Evolutionary conservation across 2,113 vertebrate species (phyloP).

Genomic region (Poeciliopsis prolifica): DNA sequence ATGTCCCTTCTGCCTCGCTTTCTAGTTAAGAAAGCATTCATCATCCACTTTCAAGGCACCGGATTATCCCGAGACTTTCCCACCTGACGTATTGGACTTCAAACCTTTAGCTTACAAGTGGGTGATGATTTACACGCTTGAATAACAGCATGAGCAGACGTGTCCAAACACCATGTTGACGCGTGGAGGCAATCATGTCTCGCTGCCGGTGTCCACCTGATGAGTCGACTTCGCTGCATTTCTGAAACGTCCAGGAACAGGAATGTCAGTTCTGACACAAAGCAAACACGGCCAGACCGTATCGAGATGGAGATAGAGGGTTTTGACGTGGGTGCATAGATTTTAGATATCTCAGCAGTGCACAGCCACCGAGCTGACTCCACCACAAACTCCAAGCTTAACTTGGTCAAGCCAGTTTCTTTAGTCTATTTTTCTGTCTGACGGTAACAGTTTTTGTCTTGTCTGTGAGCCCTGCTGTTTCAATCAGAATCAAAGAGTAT

Average conservation of each 20-base stretch:
- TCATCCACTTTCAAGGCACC: not conserved
- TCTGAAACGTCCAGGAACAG: conserved; percentile 42
- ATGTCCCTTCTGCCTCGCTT: not conserved
- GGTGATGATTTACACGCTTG: not conserved
- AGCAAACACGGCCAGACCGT: conserved; percentile 11
- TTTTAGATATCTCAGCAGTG: conserved; percentile 20
- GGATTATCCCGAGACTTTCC: not conserved
- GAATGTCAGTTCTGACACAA: conserved; percentile 25
- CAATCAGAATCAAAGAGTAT: conserved; percentile 43
- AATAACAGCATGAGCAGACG: not conserved
- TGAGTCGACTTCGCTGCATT: conserved; percentile 29
- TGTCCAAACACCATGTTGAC: not conserved
- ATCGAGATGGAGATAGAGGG: conserved; percentile 2
- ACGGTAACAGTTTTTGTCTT: conserved; percentile 6
- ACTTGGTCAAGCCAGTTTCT: not conserved
- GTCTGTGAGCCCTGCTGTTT: conserved; percentile 24
- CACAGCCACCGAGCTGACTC: conserved; percentile 1
- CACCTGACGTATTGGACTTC: not conserved
- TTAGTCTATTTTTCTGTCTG: not conserved
- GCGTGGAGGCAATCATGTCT: conserved; percentile 8
- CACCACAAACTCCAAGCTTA: conserved; percentile 3
- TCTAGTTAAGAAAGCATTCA: not conserved
- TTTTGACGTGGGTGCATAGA: conserved; percentile 12
- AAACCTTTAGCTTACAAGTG: not conserved
- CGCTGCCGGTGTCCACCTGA: conserved; percentile 7